Conservation (phyloP, 64 coral and sea anemone species). For the Porites lutea region DNA sequence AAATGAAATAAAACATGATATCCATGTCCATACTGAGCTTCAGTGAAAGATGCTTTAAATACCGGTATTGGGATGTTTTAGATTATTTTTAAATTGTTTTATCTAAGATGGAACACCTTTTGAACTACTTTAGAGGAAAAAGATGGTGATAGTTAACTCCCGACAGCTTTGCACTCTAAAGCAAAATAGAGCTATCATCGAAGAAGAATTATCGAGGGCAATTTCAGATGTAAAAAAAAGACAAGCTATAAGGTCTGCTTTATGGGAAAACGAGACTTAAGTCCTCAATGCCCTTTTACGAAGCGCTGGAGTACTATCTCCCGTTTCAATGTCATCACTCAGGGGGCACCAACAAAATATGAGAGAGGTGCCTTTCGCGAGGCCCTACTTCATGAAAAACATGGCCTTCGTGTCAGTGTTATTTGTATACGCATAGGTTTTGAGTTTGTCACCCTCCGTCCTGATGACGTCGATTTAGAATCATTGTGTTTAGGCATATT, state of each 20-base stretch:
- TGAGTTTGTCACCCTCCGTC: constrained; percentile 54
- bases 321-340: constrained; percentile 57
- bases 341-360: constrained; percentile 56
- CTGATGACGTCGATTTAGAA: constrained; percentile 52
- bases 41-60: not conserved
- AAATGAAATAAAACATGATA: no score
- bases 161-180: not conserved
- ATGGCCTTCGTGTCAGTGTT: constrained; percentile 37
- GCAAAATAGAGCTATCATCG: no score
- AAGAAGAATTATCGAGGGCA: no score
- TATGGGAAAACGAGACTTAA: constrained; percentile 46
- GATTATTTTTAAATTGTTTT: not conserved
- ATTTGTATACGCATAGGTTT: constrained; percentile 45
- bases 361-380: constrained; percentile 55
- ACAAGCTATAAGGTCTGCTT: constrained; percentile 60
- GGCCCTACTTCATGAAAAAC: constrained; percentile 42
- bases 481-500: constrained; percentile 42
- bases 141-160: not conserved
- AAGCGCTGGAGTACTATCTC: constrained; percentile 61
- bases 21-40: not conserved
- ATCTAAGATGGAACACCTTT: not conserved
- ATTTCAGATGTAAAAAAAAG: constrained; percentile 52
- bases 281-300: constrained; percentile 57
- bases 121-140: not conserved
- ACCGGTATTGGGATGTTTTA: no score